A percentile compares a stretch with the other conserved stretches of the same genome.
Conservation (phyloP, 2,113 vertebrate species). For the Rhinopomastus cyanomelas region DNA sequence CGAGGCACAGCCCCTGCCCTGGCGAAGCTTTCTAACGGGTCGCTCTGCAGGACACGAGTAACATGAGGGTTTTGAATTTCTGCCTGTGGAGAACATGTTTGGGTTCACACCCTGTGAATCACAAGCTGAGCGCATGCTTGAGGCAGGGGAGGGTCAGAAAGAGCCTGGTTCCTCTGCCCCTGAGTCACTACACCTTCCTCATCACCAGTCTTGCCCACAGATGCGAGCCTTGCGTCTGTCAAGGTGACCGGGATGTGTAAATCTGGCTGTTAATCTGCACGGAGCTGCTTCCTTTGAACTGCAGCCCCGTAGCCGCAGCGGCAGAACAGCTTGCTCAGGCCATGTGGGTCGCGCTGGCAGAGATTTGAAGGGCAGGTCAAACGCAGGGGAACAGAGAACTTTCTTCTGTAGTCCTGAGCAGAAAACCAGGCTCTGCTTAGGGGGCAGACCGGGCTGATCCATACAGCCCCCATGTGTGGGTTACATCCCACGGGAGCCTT, state of each 20-base stretch:
- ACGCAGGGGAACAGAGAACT: not conserved
- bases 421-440: not conserved
- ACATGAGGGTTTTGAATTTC: not conserved
- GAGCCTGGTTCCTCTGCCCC: accelerated
- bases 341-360: not conserved
- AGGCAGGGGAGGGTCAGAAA: not conserved
- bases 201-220: not conserved
- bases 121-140: not conserved
- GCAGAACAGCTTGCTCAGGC: not conserved
- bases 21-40: not conserved
- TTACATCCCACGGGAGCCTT: accelerated
- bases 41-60: not conserved
- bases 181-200: not conserved
- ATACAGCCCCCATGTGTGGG: no score
- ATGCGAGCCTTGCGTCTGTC: not conserved
- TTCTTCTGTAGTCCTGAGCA: not conserved
- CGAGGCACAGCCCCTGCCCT: not conserved
- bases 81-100: not conserved
- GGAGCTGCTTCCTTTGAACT: not conserved
- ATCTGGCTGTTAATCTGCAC: not conserved
- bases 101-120: not conserved
- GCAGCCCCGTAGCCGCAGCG: accelerated
- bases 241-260: not conserved
- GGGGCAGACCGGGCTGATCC: not conserved
- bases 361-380: not conserved